phyloP scores from a whole-genome alignment of 2,797 vertebrate species.

The Sebastes nivosus region DNA sequence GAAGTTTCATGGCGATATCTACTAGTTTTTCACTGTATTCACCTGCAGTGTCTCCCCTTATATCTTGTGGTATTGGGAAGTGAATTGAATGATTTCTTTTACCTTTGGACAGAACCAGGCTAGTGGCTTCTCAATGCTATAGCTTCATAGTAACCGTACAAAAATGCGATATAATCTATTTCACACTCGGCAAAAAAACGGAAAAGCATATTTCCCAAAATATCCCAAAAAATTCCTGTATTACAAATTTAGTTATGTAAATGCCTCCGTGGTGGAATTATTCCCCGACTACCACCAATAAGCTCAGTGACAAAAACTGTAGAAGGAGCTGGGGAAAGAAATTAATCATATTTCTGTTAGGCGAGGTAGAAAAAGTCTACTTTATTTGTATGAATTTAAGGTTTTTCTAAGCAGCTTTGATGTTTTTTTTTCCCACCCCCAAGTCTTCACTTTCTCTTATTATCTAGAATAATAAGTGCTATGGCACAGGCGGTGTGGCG shows the following conservation, averaged over 20 bases:
- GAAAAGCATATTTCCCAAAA: not conserved
- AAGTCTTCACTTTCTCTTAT: conserved; percentile 15
- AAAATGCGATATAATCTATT: not conserved
- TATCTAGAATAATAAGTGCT: conserved; percentile 5
- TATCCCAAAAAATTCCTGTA: not conserved
- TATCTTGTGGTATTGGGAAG: not conserved
- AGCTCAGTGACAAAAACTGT: conserved; percentile 44
- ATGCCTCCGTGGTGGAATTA: not conserved
- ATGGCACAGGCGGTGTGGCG: not conserved
- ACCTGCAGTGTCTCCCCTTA: too few species aligned
- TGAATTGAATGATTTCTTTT: not conserved
- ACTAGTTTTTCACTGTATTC: too few species aligned
- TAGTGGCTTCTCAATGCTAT: not conserved
- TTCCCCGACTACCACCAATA: not conserved
- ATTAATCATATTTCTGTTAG: conserved; percentile 22
- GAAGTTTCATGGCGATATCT: too few species aligned
- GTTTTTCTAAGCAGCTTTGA: not conserved
- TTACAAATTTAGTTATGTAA: not conserved
- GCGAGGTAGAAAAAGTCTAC: not conserved
- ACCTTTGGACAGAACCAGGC: not conserved
- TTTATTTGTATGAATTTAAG: not conserved
- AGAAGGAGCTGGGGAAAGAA: conserved; percentile 17
- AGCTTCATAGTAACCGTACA: not conserved
- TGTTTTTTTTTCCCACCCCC: not conserved
- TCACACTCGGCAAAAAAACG: not conserved